Percentiles rank a stretch among this genome's conserved stretches.
Conservation (phyloP, 2,797 vertebrate species). For the Streptopelia turtur region DNA sequence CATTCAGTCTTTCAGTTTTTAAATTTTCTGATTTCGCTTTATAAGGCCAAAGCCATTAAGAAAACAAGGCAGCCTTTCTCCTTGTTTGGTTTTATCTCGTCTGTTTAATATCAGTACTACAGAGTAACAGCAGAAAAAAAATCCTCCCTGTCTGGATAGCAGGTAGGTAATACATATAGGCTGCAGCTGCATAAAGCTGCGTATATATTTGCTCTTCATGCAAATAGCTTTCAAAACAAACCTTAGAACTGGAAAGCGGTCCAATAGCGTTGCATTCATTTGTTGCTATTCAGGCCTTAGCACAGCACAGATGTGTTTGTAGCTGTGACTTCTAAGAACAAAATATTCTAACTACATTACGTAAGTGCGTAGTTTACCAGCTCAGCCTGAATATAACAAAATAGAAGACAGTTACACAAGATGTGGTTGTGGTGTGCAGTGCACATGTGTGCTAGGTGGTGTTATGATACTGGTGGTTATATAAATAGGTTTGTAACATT, state of each 20-base stretch:
- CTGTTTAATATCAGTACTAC: background rate
- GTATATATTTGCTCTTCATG: background rate
- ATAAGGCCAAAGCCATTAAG: background rate
- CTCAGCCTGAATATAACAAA: background rate
- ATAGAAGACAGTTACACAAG: background rate
- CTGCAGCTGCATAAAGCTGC: background rate
- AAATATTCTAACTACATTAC: background rate
- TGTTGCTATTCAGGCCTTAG: background rate
- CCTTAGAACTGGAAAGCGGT: accelerated
- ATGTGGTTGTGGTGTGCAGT: background rate
- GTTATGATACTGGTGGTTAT: background rate
- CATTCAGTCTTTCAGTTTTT: background rate
- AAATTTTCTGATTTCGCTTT: background rate
- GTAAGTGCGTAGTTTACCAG: background rate
- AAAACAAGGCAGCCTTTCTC: background rate
- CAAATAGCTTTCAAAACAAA: background rate
- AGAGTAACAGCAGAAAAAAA: background rate
- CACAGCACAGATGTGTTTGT: background rate
- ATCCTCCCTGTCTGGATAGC: background rate
- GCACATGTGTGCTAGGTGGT: background rate
- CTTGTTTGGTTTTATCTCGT: background rate
- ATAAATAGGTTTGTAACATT: background rate
- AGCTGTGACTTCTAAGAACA: background rate
- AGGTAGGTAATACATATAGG: background rate
- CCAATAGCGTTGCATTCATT: background rate